Conservation (phyloP, 2,888 invertebrate species). For the Troglohyphantes excavatus region DNA sequence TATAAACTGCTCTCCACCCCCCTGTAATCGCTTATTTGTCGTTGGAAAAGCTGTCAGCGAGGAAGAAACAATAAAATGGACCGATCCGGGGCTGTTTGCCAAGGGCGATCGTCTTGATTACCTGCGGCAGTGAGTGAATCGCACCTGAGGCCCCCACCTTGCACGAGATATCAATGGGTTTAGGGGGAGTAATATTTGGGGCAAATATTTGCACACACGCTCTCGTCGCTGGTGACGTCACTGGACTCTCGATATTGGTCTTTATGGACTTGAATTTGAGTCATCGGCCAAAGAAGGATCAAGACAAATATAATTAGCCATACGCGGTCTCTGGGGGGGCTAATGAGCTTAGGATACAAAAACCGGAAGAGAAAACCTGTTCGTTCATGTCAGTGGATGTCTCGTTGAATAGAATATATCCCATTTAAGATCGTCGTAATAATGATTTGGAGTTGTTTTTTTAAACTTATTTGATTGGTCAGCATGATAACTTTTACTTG, state of each 20-base stretch:
- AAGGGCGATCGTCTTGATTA: slow-evolving; percentile 77
- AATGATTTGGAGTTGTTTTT: too few species aligned
- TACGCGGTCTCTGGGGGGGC: slow-evolving; percentile 42
- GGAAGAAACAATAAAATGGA: slow-evolving; percentile 73
- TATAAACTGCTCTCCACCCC: slow-evolving; percentile 57
- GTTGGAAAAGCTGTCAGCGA: slow-evolving; percentile 68
- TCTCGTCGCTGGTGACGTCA: slow-evolving; percentile 70
- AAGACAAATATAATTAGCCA: slow-evolving; percentile 77
- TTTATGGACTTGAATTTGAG: slow-evolving; percentile 76
- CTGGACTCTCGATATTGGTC: slow-evolving; percentile 71
- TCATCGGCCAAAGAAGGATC: slow-evolving; percentile 65
- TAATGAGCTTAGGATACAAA: slow-evolving; percentile 58
- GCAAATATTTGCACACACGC: slow-evolving; percentile 78
- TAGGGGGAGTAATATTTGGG: slow-evolving; percentile 76
- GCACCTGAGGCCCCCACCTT: slow-evolving; percentile 73
- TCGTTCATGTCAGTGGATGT: neutral
- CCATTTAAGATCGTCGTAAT: neutral
- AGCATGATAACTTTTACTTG: too few species aligned
- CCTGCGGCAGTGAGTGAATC: slow-evolving; percentile 72
- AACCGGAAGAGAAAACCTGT: neutral
- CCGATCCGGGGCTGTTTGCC: slow-evolving; percentile 69
- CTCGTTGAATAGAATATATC: neutral
- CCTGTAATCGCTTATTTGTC: slow-evolving; percentile 74
- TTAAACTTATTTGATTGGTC: too few species aligned
- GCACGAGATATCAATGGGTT: slow-evolving; percentile 73